Evolutionary conservation across 2,113 vertebrate species (phyloP), one percentile per base, ranked within the genome.

Genomic region (Phoxinus phoxinus): DNA sequence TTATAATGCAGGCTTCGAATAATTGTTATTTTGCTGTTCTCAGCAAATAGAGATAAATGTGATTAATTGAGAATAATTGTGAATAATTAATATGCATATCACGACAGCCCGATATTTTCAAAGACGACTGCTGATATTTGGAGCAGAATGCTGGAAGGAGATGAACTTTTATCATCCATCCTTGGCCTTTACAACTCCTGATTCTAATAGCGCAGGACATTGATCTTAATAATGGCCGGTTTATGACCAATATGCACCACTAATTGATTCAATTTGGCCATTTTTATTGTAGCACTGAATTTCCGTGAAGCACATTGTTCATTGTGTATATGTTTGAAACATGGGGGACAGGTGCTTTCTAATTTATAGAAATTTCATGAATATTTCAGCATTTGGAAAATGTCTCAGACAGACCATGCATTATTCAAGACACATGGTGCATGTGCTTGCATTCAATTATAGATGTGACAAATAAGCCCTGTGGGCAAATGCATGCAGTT

Each of bases 391-490:
- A 79, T 85, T 88, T 88, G 83, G 69, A 87, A 87, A 86, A 84
- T 88, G 89, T 88, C 86, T 84, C 27, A 86, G 89, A 83, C 85
- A 71, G 76, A 75, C 73, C 79, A 90, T 90, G 87, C 87, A 90
- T 90, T 86, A 90, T 90, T 90, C 87, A 90, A 63, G 67, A 61
- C 73, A 81, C 79, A 69, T 56, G 67, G 89, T 69, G 84, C 85
- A 88, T 90, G 89, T 90, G 89, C 83, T 90, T 85, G 89, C 89
- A 90, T 90, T 90, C 87, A 90, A 90, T 90, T 88, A 87, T 88
- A 87, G 78, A 86, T 87, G 85, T 88, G 89, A 90, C 87, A 88
- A 90, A 90, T 88, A 90, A 83, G 87, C 86, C 89, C 85, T 80
- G 84, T 87, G 88, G 83, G 88, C 79, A 89, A 89, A 89, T 23